Conservation (phyloP, 2,888 invertebrate genomes). For the Choreutis nemorana region DNA sequence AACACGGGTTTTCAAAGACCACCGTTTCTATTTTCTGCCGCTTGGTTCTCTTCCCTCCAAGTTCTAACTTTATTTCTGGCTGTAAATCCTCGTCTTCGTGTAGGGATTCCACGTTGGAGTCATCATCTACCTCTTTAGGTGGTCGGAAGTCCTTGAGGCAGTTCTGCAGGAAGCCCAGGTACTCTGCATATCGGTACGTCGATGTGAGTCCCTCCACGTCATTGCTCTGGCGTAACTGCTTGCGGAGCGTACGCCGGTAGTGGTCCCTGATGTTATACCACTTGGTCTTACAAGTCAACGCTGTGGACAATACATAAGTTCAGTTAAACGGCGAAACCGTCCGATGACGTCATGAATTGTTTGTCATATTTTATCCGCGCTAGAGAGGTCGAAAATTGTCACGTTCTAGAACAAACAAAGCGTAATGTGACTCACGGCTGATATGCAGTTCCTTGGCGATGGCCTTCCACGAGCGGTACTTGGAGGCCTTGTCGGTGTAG, state of each 20-base stretch:
- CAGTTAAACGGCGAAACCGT: no score
- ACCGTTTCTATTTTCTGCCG: slow-evolving; percentile 2
- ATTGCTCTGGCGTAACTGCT: not conserved
- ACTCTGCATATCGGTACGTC: slow-evolving; percentile 5
- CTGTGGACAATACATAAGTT: no score
- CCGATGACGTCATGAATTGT: no score
- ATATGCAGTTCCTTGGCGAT: slow-evolving; percentile 6
- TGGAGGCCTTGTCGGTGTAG: slow-evolving; percentile 7
- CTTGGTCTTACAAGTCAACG: slow-evolving; percentile 8
- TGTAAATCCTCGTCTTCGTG: not conserved
- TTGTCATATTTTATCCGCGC: no score
- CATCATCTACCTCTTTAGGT: no score
- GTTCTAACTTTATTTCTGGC: not conserved
- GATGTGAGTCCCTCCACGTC: not conserved
- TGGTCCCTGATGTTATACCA: slow-evolving; percentile 13
- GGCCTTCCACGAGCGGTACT: slow-evolving; percentile 7
- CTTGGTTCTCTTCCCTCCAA: not conserved
- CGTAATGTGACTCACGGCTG: slow-evolving; percentile 1
- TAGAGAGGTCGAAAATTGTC: no score
- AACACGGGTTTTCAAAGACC: slow-evolving; percentile 1
- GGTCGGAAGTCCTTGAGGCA: slow-evolving; percentile 4
- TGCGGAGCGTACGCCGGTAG: slow-evolving; percentile 9
- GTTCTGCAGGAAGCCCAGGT: slow-evolving; percentile 5
- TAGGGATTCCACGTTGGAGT: no score
- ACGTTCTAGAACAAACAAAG: no score